Evolutionary conservation across 2,797 vertebrate species (phyloP).

Genomic region (Pangasius mekongensis): DNA sequence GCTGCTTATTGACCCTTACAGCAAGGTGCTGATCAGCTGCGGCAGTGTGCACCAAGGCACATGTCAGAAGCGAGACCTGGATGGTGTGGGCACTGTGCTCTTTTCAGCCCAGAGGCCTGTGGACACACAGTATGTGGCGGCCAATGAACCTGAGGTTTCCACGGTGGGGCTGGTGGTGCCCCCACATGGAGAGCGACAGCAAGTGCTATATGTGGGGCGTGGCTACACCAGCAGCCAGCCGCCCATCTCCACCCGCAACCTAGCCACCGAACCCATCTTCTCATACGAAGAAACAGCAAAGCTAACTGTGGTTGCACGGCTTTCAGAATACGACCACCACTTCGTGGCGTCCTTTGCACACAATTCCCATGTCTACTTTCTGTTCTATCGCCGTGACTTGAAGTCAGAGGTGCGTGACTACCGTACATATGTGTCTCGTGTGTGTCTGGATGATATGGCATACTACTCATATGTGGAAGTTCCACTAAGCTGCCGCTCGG

Average conservation of each 20-base stretch:
- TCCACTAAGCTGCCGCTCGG: slow-evolving; percentile 84
- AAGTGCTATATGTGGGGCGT: slow-evolving; percentile 91
- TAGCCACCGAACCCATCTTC: slow-evolving; percentile 87
- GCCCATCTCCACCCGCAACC: slow-evolving; percentile 93
- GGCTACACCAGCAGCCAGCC: slow-evolving; percentile 96
- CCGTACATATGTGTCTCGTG: slow-evolving; percentile 88
- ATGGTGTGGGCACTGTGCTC: slow-evolving; percentile 74
- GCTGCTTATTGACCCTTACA: slow-evolving; percentile 83
- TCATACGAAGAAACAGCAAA: slow-evolving; percentile 97
- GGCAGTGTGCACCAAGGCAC: slow-evolving; percentile 95
- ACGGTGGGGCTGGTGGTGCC: slow-evolving; percentile 90
- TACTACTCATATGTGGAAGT: slow-evolving; percentile 97
- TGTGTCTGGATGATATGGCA: slow-evolving; percentile 91
- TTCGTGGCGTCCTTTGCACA: slow-evolving; percentile 90
- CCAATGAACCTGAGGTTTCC: slow-evolving; percentile 91
- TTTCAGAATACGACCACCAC: slow-evolving; percentile 95
- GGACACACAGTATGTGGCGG: slow-evolving; percentile 95
- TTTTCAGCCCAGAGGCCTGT: slow-evolving; percentile 89
- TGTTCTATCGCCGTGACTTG: slow-evolving; percentile 93
- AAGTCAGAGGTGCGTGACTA: slow-evolving; percentile 89
- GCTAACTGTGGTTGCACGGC: slow-evolving; percentile 89
- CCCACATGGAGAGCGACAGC: slow-evolving; percentile 77
- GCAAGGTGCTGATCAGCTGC: slow-evolving; percentile 89
- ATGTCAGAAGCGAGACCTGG: slow-evolving; percentile 89
- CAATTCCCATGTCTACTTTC: slow-evolving; percentile 88